Evolutionary conservation across 2,888 invertebrate genomes (phyloP).

Genomic region (Aplocera efformata): DNA sequence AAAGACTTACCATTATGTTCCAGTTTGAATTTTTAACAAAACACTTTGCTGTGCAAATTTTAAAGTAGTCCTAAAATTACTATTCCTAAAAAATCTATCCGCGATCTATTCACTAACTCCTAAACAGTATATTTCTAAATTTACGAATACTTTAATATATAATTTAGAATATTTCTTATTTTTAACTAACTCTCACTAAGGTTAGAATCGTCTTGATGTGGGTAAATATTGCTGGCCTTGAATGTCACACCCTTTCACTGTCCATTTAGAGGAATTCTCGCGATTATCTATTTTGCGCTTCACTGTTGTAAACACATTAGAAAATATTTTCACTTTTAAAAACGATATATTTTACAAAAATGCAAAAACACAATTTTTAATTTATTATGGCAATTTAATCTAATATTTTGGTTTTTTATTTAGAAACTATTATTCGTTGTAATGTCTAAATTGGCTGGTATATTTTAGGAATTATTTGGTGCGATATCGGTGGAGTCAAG

Average conservation of each 20-base stretch:
- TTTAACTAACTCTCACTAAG: conserved; percentile 13
- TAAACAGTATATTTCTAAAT: not conserved
- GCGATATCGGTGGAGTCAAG: conserved; percentile 47
- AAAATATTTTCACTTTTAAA: conserved; percentile 23
- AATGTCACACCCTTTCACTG: conserved; percentile 26
- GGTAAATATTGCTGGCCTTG: conserved; percentile 28
- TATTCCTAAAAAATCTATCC: no score
- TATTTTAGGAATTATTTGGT: conserved; percentile 33
- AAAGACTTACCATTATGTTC: no score
- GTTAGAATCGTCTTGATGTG: conserved; percentile 19
- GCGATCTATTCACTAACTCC: no score
- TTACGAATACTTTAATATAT: conserved; percentile 6
- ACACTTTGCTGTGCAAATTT: no score
- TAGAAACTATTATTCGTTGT: conserved; percentile 59
- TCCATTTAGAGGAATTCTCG: conserved; percentile 10
- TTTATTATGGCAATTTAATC: conserved; percentile 23
- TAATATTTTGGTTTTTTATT: conserved; percentile 29
- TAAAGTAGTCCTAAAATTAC: no score
- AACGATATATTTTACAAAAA: conserved; percentile 23
- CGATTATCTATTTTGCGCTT: conserved; percentile 18
- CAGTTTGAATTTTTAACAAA: no score
- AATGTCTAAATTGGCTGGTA: conserved; percentile 37
- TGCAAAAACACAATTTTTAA: conserved; percentile 26
- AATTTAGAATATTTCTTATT: no score
- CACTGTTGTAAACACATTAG: conserved; percentile 21